Evolutionary conservation across 2,113 vertebrate genomes (phyloP).

Genomic region (Ictalurus punctatus): DNA sequence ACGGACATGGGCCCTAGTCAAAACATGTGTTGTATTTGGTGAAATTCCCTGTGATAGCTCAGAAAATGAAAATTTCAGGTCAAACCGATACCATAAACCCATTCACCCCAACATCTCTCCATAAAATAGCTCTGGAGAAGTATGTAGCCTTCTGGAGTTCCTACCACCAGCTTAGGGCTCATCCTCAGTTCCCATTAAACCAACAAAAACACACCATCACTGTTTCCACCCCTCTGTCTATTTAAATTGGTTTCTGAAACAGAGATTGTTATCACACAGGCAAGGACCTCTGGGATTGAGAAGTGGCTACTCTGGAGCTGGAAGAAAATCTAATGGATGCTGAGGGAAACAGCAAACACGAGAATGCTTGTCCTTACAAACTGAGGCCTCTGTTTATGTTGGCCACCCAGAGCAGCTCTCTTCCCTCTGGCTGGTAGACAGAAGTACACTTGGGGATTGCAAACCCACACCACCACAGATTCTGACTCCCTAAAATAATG

Average conservation of each 20-base stretch:
- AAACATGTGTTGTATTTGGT: constrained; percentile 4
- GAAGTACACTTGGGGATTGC: constrained; percentile 34
- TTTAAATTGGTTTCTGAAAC: constrained; percentile 49
- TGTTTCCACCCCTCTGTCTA: constrained; percentile 39
- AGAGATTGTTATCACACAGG: constrained; percentile 47
- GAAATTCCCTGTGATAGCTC: constrained; percentile 15
- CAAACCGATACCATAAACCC: not conserved
- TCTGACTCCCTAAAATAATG: constrained; percentile 11
- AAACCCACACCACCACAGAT: constrained; percentile 14
- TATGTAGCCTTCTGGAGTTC: not conserved
- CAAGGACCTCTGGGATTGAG: constrained; percentile 28
- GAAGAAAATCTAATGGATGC: constrained; percentile 43
- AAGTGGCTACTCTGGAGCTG: not conserved
- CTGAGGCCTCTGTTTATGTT: constrained; percentile 45
- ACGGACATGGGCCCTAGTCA: constrained; percentile 6
- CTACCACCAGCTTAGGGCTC: not conserved
- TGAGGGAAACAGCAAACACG: constrained; percentile 39
- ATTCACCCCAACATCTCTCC: not conserved
- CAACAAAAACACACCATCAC: constrained; percentile 40
- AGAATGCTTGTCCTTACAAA: constrained; percentile 29
- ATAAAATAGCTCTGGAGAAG: constrained; percentile 26
- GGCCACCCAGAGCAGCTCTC: constrained; percentile 42
- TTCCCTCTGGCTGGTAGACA: constrained; percentile 25
- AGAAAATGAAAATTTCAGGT: constrained; percentile 1
- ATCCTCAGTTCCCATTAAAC: constrained; percentile 20